phyloP scores from a whole-genome alignment of 1,140 invertebrate genomes.

The Ostrea edulis region DNA sequence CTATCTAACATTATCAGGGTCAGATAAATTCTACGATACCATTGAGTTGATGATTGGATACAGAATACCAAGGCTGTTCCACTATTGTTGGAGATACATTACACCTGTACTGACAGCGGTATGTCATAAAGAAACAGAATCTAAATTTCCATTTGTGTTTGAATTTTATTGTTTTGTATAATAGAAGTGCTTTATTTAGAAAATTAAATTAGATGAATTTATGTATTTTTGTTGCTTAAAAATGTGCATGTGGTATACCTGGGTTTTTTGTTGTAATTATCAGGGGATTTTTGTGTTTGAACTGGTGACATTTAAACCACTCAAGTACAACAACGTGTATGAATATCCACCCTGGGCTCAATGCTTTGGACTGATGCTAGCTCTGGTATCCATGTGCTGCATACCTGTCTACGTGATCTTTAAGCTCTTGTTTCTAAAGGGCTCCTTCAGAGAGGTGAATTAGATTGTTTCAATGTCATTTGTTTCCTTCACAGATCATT shows the following conservation, averaged over 20 bases:
- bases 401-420: constrained; percentile 32
- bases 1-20: constrained; percentile 70
- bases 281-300: constrained; percentile 63
- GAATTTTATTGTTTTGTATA: no score
- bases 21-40: constrained; percentile 82
- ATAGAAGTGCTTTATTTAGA: no score
- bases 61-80: constrained; percentile 82
- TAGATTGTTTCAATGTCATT: no score
- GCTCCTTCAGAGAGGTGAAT: not conserved
- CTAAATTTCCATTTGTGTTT: not conserved
- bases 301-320: constrained; percentile 52
- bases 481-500: no score
- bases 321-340: constrained; percentile 64
- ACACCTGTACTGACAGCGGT: constrained; percentile 83
- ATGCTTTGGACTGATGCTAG: constrained; percentile 51
- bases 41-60: constrained; percentile 85
- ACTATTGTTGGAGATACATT: constrained; percentile 83
- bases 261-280: not conserved
- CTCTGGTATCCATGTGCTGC: constrained; percentile 53
- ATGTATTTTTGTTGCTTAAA: no score
- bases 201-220: no score
- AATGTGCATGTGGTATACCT: no score
- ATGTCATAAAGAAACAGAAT: constrained; percentile 50
- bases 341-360: constrained; percentile 58
- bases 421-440: not conserved